These are phyloP conservation scores for Acanthosepion pharaonis DNA, from an alignment of 2,888 invertebrate genomes.

Conservation along the genomic window DNA sequence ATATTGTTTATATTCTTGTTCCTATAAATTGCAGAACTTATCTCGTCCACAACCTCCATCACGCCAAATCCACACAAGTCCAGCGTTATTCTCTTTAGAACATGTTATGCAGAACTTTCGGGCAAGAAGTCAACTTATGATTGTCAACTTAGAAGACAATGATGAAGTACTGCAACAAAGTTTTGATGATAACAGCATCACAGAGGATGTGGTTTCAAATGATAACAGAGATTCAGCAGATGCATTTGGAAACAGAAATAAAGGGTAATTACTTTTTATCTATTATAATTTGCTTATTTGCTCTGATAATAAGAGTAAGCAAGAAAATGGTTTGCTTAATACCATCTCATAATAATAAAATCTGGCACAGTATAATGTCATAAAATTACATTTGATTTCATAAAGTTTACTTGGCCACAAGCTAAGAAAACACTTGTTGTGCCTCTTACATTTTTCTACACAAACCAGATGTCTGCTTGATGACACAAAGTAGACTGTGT, in stretches of 20 bases:
- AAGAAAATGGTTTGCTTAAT: no score
- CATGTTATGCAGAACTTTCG: conserved; percentile 74
- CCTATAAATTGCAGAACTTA: conserved; percentile 48
- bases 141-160: conserved; percentile 71
- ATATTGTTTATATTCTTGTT: no score
- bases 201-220: neutral
- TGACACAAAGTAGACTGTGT: no score
- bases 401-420: no score
- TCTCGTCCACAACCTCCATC: conserved; percentile 64
- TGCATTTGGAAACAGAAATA: conserved; percentile 54
- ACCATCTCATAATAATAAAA: no score
- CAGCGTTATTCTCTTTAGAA: conserved; percentile 73
- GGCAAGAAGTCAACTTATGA: conserved; percentile 73
- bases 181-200: conserved; percentile 60
- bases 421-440: no score
- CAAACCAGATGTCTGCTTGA: no score
- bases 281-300: no score
- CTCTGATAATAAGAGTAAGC: no score
- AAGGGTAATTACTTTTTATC: conserved; percentile 39
- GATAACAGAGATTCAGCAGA: conserved; percentile 49
- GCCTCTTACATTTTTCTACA: no score
- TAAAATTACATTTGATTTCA: no score
- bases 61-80: conserved; percentile 74
- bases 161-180: conserved; percentile 73
- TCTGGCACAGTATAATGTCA: no score